phyloP scores from a whole-genome alignment of 2,797 vertebrate genomes.

The Scolopax bukidnonensis region DNA sequence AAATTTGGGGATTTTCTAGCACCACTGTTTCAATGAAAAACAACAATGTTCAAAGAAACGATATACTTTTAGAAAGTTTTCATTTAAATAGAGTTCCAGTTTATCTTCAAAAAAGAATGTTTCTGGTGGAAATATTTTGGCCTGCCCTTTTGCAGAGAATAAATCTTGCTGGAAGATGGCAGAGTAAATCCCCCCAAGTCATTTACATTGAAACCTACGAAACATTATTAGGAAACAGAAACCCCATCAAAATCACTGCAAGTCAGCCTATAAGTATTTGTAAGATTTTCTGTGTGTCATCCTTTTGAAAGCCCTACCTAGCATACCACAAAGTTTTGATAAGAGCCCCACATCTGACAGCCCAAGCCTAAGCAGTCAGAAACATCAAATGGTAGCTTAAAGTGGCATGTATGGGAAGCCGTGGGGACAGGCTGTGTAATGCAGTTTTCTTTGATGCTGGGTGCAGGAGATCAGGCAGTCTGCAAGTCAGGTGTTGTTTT shows the following conservation, averaged over 20 bases:
- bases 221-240: background rate
- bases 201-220: background rate
- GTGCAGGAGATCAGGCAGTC: background rate
- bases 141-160: background rate
- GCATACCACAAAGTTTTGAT: background rate
- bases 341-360: background rate
- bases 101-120: background rate
- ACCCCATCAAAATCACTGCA: background rate
- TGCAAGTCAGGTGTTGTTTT: background rate
- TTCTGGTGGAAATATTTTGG: background rate
- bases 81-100: background rate
- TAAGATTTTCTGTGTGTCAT: background rate
- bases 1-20: background rate
- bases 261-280: background rate
- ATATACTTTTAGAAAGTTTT: background rate
- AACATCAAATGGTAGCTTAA: fast-evolving
- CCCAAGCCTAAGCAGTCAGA: background rate
- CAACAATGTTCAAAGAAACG: background rate
- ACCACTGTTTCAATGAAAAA: background rate
- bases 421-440: background rate
- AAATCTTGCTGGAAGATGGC: background rate
- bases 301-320: background rate
- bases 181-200: background rate
- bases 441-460: background rate
- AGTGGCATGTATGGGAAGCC: fast-evolving